A percentile compares a stretch with the other conserved stretches of the same genome.
These are phyloP conservation scores for Drosophila parvula DNA, from an alignment of 1,140 invertebrate species.

Conservation along the genomic window DNA sequence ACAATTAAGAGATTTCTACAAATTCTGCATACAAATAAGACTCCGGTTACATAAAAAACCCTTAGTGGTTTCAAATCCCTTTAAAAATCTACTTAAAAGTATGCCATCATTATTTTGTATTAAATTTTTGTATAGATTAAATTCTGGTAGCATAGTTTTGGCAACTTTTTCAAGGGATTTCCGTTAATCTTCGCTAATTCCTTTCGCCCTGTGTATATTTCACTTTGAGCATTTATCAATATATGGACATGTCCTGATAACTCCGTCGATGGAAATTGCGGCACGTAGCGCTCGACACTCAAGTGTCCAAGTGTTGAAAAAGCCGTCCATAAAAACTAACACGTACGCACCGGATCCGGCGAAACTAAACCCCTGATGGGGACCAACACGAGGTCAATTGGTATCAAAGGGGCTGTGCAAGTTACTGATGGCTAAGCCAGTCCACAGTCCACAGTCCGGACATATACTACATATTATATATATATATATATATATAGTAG, in stretches of 20 bases:
- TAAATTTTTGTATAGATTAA: too few relatives aligned
- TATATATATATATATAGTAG: constrained; percentile 1
- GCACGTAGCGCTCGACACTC: constrained; percentile 65
- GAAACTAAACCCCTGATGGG: constrained; percentile 10
- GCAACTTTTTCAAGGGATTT: neutral
- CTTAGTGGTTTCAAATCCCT: accelerated
- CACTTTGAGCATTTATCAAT: constrained; percentile 74
- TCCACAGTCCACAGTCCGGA: constrained; percentile 20
- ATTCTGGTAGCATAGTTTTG: too few relatives aligned
- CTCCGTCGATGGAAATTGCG: constrained; percentile 72
- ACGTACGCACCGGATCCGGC: constrained; percentile 62
- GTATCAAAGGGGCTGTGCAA: constrained; percentile 1
- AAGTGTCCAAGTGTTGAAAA: constrained; percentile 78
- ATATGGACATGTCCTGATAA: constrained; percentile 72
- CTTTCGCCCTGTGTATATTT: constrained; percentile 26
- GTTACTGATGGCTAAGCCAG: constrained; percentile 43
- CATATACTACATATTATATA: constrained; percentile 4
- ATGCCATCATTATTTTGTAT: neutral
- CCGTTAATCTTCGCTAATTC: neutral
- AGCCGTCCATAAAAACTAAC: constrained; percentile 69
- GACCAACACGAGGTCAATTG: neutral
- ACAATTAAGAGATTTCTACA: too few relatives aligned
- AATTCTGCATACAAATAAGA: too few relatives aligned
- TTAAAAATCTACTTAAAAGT: neutral
- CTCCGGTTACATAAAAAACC: too few relatives aligned